These are phyloP conservation scores for Cephalopachus bancanus DNA, from an alignment of 2,797 vertebrate genomes.

Conservation along the genomic window DNA sequence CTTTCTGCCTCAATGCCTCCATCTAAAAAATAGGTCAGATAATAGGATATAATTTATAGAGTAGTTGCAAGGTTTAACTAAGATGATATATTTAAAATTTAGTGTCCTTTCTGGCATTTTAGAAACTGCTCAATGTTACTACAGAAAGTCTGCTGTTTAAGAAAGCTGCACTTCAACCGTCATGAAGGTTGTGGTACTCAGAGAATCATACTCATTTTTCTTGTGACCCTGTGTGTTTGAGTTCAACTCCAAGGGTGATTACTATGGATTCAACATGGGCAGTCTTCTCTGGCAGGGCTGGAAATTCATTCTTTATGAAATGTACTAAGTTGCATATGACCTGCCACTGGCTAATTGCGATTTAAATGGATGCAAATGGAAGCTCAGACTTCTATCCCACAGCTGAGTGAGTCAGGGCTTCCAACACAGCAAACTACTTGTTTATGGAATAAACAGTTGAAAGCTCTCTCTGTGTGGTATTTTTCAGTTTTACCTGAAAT, in stretches of 20 bases:
- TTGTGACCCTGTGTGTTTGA: slow-evolving; percentile 20
- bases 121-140: not conserved
- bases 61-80: not conserved
- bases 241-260: slow-evolving; percentile 46
- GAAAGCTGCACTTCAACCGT: not conserved
- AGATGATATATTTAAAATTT: slow-evolving; percentile 8
- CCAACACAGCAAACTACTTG: slow-evolving; percentile 45
- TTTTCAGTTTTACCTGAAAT: slow-evolving; percentile 78
- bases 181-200: not conserved
- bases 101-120: not conserved
- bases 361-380: slow-evolving; percentile 76
- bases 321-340: slow-evolving; percentile 41
- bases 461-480: slow-evolving; percentile 77
- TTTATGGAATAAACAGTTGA: slow-evolving; percentile 77
- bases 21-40: not conserved
- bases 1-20: slow-evolving; percentile 6
- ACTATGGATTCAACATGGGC: not conserved
- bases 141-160: not conserved
- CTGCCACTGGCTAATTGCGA: slow-evolving; percentile 67
- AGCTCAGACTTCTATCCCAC: slow-evolving; percentile 59
- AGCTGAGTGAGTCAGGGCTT: slow-evolving; percentile 73
- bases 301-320: slow-evolving; percentile 60
- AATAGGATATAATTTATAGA: not conserved
- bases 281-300: not conserved
- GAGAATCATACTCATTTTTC: slow-evolving; percentile 19